phyloP scores from a whole-genome alignment of 2,113 vertebrate species.

The Cyanocitta stelleri region DNA sequence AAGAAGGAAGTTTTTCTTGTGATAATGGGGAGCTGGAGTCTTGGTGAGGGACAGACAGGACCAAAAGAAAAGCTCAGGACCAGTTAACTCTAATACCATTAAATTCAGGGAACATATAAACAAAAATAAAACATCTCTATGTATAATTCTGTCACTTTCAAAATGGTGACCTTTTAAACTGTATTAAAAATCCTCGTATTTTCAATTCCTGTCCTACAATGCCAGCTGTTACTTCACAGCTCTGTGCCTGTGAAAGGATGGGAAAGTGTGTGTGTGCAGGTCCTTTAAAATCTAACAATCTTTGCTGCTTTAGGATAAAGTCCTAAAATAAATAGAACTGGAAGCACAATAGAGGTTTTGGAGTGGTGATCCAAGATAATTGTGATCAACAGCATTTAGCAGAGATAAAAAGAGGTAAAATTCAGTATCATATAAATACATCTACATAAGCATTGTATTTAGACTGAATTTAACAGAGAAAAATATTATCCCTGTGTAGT shows the following conservation, averaged over 20 bases:
- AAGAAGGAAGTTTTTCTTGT: constrained; percentile 5
- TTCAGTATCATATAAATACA: background rate
- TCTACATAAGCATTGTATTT: background rate
- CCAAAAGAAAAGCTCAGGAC: background rate
- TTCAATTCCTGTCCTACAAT: background rate
- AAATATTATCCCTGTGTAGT: constrained; percentile 15
- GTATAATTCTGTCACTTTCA: background rate
- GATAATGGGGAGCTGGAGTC: background rate
- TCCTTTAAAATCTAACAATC: background rate
- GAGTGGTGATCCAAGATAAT: background rate
- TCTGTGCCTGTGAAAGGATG: background rate
- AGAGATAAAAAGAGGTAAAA: background rate
- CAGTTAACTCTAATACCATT: background rate
- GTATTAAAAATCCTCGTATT: background rate
- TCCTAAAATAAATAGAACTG: background rate
- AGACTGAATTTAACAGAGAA: constrained; percentile 3
- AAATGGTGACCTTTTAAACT: background rate
- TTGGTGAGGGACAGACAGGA: background rate
- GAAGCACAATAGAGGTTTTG: background rate
- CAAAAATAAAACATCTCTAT: background rate
- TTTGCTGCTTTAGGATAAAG: background rate
- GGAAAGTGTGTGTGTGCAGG: background rate
- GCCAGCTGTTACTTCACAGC: background rate
- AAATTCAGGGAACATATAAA: background rate
- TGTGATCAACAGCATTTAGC: background rate